These are phyloP conservation scores for Remorina albescens DNA, from an alignment of 2,797 vertebrate species.

Conservation along the genomic window DNA sequence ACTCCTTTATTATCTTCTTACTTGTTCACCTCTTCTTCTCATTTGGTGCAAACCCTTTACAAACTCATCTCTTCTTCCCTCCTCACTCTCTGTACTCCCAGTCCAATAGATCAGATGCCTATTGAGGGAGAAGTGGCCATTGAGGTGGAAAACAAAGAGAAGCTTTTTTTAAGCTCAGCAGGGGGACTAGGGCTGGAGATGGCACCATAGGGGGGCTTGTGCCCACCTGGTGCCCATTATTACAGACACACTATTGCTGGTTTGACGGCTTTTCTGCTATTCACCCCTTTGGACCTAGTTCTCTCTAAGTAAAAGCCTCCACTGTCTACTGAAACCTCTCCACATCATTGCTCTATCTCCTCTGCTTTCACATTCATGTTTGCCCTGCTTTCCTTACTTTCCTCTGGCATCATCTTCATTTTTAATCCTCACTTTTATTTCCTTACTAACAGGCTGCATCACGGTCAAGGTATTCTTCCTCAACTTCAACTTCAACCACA, in stretches of 20 bases:
- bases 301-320: constrained; percentile 15
- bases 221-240: constrained; percentile 44
- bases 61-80: constrained; percentile 22
- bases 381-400: not conserved
- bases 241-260: constrained; percentile 29
- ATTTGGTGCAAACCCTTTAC: constrained; percentile 1
- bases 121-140: constrained; percentile 29
- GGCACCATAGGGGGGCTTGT: constrained; percentile 46
- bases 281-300: constrained; percentile 6
- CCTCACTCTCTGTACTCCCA: constrained; percentile 17
- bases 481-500: no score
- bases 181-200: constrained; percentile 40
- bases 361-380: constrained; percentile 4
- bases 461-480: no score
- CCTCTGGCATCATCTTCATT: constrained; percentile 4
- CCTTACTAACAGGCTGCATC: constrained; percentile 1
- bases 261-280: constrained; percentile 21
- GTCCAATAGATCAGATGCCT: constrained; percentile 58
- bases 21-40: constrained; percentile 7
- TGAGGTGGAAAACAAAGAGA: constrained; percentile 59
- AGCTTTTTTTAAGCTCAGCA: constrained; percentile 47
- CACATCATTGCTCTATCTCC: not conserved
- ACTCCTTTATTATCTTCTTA: constrained; percentile 25
- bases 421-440: constrained; percentile 10
- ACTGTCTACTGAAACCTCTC: not conserved